Evolutionary conservation across 2,888 invertebrate genomes (phyloP).

Genomic region (Xestia rhomboidea): DNA sequence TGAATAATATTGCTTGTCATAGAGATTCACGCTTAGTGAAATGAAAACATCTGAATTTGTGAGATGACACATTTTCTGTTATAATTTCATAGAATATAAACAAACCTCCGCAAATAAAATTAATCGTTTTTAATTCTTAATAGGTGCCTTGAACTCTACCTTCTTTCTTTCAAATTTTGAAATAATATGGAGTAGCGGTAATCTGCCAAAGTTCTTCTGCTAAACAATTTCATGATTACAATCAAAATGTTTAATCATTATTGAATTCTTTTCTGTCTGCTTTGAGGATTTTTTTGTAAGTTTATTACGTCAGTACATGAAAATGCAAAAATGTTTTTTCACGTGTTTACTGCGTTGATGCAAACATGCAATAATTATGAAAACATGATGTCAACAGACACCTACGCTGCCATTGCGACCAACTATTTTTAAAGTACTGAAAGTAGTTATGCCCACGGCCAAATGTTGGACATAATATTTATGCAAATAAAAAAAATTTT

Average conservation of each 20-base stretch:
- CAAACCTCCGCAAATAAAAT: conserved; percentile 5
- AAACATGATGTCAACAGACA: conserved; percentile 10
- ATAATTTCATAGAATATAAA: conserved; percentile 37
- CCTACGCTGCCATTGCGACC: conserved; percentile 8
- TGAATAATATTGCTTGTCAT: conserved; percentile 50
- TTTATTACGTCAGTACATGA: not conserved
- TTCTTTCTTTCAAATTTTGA: not conserved
- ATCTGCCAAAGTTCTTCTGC: not conserved
- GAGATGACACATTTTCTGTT: conserved; percentile 32
- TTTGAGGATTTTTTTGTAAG: not conserved
- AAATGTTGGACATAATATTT: not conserved
- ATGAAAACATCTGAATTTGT: conserved; percentile 43
- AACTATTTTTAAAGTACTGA: conserved; percentile 13
- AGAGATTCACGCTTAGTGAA: conserved; percentile 28
- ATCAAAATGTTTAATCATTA: not conserved
- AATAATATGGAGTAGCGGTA: not conserved
- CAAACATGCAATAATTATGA: conserved; percentile 15
- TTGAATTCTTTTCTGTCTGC: not conserved
- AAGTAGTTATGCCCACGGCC: conserved; percentile 7
- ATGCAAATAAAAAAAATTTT: not conserved
- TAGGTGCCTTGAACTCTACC: conserved; percentile 22
- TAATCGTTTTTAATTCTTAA: conserved; percentile 1
- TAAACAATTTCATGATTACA: not conserved
- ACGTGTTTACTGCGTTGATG: not conserved
- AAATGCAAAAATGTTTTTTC: not conserved